A percentile compares a stretch with the other conserved stretches of the same genome.
Evolutionary conservation across 92 coral and sea anemone species (phyloP).

Genomic region (Nematostella vectensis): DNA sequence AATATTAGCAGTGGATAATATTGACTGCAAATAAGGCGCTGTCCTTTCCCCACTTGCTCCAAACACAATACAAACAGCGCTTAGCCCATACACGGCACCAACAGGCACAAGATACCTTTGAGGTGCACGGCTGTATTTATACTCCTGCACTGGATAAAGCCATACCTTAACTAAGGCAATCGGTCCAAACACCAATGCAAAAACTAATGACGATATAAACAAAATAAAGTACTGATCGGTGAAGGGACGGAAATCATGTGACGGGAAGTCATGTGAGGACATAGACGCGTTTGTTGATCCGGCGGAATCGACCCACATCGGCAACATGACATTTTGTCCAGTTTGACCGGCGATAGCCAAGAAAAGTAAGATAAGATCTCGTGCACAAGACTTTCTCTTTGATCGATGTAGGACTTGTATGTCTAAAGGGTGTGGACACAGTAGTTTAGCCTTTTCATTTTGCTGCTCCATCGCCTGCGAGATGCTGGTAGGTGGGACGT

Average conservation of each 20-base stretch:
- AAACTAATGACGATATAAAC: conserved; percentile 40
- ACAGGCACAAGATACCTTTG: conserved; percentile 3
- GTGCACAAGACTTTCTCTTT: not conserved
- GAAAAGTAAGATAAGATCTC: conserved; percentile 30
- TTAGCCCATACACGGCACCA: conserved; percentile 6
- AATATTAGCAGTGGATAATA: conserved; percentile 23
- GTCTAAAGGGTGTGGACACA: too few species aligned
- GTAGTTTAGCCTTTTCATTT: too few species aligned
- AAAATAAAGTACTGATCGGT: conserved; percentile 60
- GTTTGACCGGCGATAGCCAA: conserved; percentile 16
- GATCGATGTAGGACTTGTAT: too few species aligned
- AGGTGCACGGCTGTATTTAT: conserved; percentile 7
- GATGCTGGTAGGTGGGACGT: too few species aligned
- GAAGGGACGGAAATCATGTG: conserved; percentile 5
- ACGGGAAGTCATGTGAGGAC: not conserved
- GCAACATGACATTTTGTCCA: conserved; percentile 39
- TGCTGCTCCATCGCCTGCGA: too few species aligned
- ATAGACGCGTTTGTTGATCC: not conserved
- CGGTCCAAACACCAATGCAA: conserved; percentile 53
- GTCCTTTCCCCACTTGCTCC: conserved; percentile 36
- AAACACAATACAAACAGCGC: conserved; percentile 19
- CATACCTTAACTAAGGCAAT: not conserved
- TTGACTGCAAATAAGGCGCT: conserved; percentile 45
- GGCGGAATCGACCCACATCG: conserved; percentile 36
- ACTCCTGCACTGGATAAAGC: not conserved